Evolutionary conservation across 2,888 invertebrate species (phyloP), one percentile per base, ranked within the genome.

Genomic region (Dendrolimus houi): DNA sequence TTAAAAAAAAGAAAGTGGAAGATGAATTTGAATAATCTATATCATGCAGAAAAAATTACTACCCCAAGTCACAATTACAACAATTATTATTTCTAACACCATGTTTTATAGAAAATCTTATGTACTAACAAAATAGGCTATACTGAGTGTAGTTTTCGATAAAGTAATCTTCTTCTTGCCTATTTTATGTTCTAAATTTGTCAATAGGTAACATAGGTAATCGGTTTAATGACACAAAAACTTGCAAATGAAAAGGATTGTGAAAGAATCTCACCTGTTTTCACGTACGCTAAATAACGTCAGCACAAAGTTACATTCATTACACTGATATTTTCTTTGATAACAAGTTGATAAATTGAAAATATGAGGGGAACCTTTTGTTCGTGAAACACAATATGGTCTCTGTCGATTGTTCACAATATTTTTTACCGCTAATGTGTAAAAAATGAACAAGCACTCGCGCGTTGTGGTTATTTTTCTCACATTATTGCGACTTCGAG

Each of bases 301-400:
- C 47, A 47, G 9, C 12, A 47, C 47, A 12, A 29, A 29, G 29
- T 29, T 29, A 29, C 29, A 47, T 47, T 47, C 47, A 29, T 29
- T 29, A 12, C 47, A 47, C 47, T 47, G 12, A 47, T 10, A 55
- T 54, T 56, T 59, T 72, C 74, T 73, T 70, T 68, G 79, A 78
- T 82, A 82, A 81, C 71, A 72, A 67, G 74, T 60, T 63, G 76
- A 72, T 75, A 76, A 77, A 74, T 64, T 64, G 70, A 76, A 81
- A 78, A 80, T 79, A 79, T 60, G 65, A 67, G 66, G 61, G 65
- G 66, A 70, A 79, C 74, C 75, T 74, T 77, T 77, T 69, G 71
- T 73, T 64, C 63, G 68, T 71, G 6, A 29, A 29, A 68, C 70
- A 71, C 79, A 81, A 77, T 78, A 78, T 77, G 75, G 75, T 71